A percentile compares a stretch with the other conserved stretches of the same genome.
Conservation (phyloP, 2,797 vertebrate species). For the Megalops cyprinoides region DNA sequence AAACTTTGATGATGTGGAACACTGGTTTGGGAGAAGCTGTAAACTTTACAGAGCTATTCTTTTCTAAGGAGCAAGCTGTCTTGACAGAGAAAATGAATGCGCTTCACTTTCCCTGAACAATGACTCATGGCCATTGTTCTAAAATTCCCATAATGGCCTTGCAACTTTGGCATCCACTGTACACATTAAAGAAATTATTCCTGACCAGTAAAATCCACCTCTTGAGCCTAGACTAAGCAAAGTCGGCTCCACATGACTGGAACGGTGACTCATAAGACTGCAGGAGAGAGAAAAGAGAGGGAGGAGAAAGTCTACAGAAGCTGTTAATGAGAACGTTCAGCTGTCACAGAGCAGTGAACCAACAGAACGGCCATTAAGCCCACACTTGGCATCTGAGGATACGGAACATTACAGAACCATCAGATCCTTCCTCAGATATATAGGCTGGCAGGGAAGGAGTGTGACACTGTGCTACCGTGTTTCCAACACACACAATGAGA, state of each 20-base stretch:
- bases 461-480: slow-evolving; percentile 17
- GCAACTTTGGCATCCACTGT: slow-evolving; percentile 16
- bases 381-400: neutral
- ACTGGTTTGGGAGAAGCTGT: neutral
- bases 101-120: slow-evolving; percentile 2
- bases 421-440: slow-evolving; percentile 1
- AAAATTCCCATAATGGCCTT: neutral
- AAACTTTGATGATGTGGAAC: neutral
- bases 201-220: slow-evolving; percentile 37
- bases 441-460: neutral
- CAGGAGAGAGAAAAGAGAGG: slow-evolving; percentile 21
- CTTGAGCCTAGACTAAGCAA: slow-evolving; percentile 46
- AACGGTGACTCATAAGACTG: slow-evolving; percentile 19
- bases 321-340: slow-evolving; percentile 44
- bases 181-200: slow-evolving; percentile 38
- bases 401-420: neutral
- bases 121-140: slow-evolving; percentile 5
- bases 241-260: slow-evolving; percentile 24
- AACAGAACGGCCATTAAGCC: neutral
- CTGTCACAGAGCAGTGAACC: slow-evolving; percentile 40
- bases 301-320: slow-evolving; percentile 34
- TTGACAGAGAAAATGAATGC: neutral
- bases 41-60: too few species aligned
- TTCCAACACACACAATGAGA: slow-evolving; percentile 27
- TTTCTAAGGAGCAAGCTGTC: neutral